Evolutionary conservation across 1,140 invertebrate genomes (phyloP), one percentile per base, ranked within the genome.

Genomic region (Dolichoris vasculosae): DNA sequence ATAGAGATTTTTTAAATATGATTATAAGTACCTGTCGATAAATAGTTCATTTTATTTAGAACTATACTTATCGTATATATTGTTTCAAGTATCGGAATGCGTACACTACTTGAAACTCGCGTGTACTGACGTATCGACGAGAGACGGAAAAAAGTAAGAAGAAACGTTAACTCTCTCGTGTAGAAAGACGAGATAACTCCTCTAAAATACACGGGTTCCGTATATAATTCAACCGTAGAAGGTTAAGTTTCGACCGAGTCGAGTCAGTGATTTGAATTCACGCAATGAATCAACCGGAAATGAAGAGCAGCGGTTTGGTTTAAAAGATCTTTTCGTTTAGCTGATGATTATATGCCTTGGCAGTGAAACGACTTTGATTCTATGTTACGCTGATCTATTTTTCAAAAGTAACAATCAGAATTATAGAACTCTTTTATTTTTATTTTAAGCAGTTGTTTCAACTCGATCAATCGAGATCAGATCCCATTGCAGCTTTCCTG

Each of bases 341-440:
- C 55, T 59, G 48, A 63, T 85, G 84, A 85, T 85, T 85, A 81
- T 81, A 85, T 26, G 32, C 32, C 43, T 85, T 2, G 78, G 6
- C 20, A 32, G 59, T 26, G 69, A 51, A 51, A 71, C 26, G 48
- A 63, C 67, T 81, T 59, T 85, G 78, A 85, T 85, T 85, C 71
- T 75, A 85, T 59, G 78, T 76, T 85, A 35, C 51, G 71, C 71
- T 85, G 76, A 85, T 85, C 69, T 79, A 82, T 85, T 85, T 85
- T 85, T 75, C 84, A 75, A 26, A 81, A 76, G 78, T 71, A 85
- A 82, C 78, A 85, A 85, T 85, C 78, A 46, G 35, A 71, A 85
- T 85, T 43, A 9, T 64, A 46, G 30, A 78, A 64, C 73, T 79
- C 77, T 51, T 85, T 40, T 46, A n/a, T 59, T 73, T 75, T 73